A percentile compares a stretch with the other conserved stretches of the same genome.
Evolutionary conservation across 1,140 invertebrate species (phyloP).

Genomic region (Hetaerina americana): DNA sequence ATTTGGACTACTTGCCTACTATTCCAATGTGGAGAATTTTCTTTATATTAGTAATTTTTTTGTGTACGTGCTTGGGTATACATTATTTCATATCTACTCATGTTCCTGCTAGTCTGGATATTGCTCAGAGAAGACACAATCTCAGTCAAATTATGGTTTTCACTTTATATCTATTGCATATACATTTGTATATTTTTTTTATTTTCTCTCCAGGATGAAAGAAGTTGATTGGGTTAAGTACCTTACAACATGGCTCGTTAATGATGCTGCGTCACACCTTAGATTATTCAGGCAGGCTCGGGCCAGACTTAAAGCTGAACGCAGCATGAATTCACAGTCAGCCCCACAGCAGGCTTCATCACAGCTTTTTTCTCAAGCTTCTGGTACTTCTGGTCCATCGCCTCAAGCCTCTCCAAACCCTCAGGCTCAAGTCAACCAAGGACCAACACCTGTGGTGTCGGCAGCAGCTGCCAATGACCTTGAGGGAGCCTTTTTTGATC

Average conservation of each 20-base stretch:
- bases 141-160: no score
- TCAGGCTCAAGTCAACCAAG: conserved; percentile 3
- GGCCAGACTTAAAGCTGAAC: background rate
- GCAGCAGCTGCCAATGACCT: conserved; percentile 30
- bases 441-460: background rate
- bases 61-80: no score
- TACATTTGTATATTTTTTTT: conserved; percentile 8
- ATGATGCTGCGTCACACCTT: conserved; percentile 81
- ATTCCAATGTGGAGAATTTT: no score
- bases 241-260: conserved; percentile 71
- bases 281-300: conserved; percentile 59
- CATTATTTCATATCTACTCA: no score
- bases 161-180: no score
- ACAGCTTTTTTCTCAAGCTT: background rate
- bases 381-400: background rate
- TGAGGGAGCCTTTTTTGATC: conserved; percentile 72
- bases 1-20: no score
- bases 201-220: conserved; percentile 49
- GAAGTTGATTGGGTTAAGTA: conserved; percentile 80
- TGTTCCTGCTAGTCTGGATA: no score
- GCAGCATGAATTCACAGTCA: background rate
- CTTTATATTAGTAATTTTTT: no score
- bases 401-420: conserved; percentile 15
- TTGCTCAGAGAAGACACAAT: no score
- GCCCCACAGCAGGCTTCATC: background rate